Base-by-base conservation (phyloP, 2,113 vertebrate genomes). In the Microcebus murinus region DNA sequence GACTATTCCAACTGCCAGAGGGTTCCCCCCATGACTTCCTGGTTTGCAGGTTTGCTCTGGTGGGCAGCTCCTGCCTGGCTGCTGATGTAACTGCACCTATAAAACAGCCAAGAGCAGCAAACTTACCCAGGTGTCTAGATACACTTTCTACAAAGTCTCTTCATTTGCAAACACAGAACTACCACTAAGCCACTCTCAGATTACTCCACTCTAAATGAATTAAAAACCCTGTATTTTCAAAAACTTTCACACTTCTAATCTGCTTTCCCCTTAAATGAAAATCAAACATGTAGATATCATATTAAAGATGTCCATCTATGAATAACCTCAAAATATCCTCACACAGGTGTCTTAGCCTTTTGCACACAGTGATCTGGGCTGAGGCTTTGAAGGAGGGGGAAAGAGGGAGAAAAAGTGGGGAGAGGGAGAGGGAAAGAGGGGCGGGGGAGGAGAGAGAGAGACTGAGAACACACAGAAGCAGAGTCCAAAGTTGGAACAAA, bases 371-470 rank as follows among this genome's bases (percentile, higher is more conserved):
- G 25, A 90, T 71, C 63, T 34, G 48, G 34, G 59, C 2, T 84
- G 48, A 57, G 31, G 42, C 10, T 34, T 48, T 70, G 52, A 61
- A 36, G 34, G 14, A 20, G 21, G 6, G 20, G 45, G 39, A 39
- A n/a, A 59, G 48, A 42, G 31, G 36, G 27, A 25, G 25, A 63
- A 25, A 29, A 27, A 52, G 50, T 13, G 52, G 34, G 63, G 18
- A 23, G 0, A 23, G 0, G n/a, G 10, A 67, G 27, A 48, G n/a
- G 57, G 29, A 65, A 12, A 31, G 61, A 63, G 63, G 50, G 50
- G 42, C 63, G 18, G 9, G 20, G n/a, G 14, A 6, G 52, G 52
- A 45, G 34, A 27, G 52, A 42, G 52, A 61, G 25, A 63, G 27
- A 63, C 12, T 63, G 27, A 23, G 8, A 27, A 79, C 23, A 71